Percentiles rank a stretch among this genome's conserved stretches.
Evolutionary conservation across 2,797 vertebrate species (phyloP).

Genomic region (Anableps anableps): DNA sequence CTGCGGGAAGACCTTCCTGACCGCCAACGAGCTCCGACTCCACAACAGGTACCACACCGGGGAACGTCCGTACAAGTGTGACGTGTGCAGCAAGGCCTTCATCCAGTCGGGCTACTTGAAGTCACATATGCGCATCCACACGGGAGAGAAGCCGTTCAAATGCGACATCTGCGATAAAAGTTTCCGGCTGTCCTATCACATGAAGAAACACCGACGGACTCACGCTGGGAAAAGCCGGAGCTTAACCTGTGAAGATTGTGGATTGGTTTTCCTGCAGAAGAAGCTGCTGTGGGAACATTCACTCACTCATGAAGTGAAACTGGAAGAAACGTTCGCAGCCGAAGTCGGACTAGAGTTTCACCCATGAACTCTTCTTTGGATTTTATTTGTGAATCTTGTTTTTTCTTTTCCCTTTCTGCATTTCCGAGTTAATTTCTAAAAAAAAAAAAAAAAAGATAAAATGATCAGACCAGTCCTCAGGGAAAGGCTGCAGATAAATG

Average conservation of each 20-base stretch:
- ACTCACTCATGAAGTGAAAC: slow-evolving; percentile 65
- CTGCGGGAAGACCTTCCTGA: slow-evolving; percentile 78
- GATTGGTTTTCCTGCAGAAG: slow-evolving; percentile 60
- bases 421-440: neutral
- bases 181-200: slow-evolving; percentile 76
- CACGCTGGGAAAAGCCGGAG: slow-evolving; percentile 67
- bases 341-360: slow-evolving; percentile 69
- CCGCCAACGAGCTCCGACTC: slow-evolving; percentile 74
- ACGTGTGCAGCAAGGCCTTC: slow-evolving; percentile 77
- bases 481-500: neutral
- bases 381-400: neutral
- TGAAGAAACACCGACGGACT: slow-evolving; percentile 78
- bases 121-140: slow-evolving; percentile 81
- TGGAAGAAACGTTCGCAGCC: slow-evolving; percentile 43
- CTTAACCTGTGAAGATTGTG: slow-evolving; percentile 71
- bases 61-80: slow-evolving; percentile 78
- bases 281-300: slow-evolving; percentile 73
- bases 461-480: neutral
- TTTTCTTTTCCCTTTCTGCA: neutral
- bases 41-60: slow-evolving; percentile 79
- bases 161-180: slow-evolving; percentile 75
- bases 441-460: neutral
- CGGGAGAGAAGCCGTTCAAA: slow-evolving; percentile 77
- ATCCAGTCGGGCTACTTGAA: slow-evolving; percentile 80
- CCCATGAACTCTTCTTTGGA: neutral